A percentile compares a stretch with the other conserved stretches of the same genome.
These are phyloP conservation scores for Labroides dimidiatus DNA, from an alignment of 2,797 vertebrate species.

Conservation along the genomic window DNA sequence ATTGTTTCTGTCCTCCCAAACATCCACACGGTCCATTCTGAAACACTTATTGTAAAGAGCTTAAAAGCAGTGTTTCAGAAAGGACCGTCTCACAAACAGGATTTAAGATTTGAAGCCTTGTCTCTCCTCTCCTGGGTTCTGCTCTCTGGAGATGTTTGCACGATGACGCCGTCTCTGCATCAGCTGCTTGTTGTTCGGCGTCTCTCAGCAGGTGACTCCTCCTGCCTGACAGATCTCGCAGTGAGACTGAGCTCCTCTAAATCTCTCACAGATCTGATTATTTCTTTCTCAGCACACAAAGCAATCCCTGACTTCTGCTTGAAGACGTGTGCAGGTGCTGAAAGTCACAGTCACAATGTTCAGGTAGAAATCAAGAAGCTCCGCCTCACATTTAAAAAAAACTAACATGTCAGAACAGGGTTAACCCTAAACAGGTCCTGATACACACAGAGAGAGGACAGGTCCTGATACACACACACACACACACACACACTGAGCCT, in stretches of 20 bases:
- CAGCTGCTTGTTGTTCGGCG: constrained; percentile 30
- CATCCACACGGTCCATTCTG: background rate
- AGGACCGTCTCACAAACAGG: background rate
- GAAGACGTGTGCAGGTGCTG: background rate
- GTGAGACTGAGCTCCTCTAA: constrained; percentile 4
- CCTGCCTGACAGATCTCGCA: constrained; percentile 26
- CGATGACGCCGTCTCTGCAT: constrained; percentile 24
- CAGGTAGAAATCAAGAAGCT: constrained; percentile 12
- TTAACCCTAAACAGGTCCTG: no score
- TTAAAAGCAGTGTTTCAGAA: background rate
- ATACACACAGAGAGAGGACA: no score
- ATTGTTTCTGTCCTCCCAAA: background rate
- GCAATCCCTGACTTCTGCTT: background rate
- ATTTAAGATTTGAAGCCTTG: background rate
- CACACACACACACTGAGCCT: background rate
- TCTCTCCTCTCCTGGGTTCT: constrained; percentile 1
- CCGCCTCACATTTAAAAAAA: no score
- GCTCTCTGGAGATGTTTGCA: constrained; percentile 32
- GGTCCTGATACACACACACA: no score
- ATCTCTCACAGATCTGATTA: constrained; percentile 19
- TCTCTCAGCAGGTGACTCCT: constrained; percentile 10
- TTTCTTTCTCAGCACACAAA: constrained; percentile 1
- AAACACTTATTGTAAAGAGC: background rate
- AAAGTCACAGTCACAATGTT: background rate
- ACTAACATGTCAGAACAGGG: no score